phyloP scores from a whole-genome alignment of 2,888 invertebrate genomes.

The Pelosia muscerda region DNA sequence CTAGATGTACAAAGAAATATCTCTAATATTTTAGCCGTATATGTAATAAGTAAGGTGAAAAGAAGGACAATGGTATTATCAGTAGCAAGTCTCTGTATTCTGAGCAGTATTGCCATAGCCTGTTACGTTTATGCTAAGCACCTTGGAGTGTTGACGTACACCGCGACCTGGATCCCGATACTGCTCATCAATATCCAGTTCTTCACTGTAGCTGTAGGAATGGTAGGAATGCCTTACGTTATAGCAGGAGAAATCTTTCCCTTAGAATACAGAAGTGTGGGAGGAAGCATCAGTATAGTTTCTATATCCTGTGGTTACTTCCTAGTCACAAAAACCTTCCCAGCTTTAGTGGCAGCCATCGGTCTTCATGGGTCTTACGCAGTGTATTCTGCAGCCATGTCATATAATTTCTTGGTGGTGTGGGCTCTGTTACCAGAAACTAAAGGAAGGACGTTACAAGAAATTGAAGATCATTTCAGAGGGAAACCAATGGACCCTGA shows the following conservation, averaged over 20 bases:
- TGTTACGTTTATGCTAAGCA: slow-evolving; percentile 64
- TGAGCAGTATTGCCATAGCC: slow-evolving; percentile 82
- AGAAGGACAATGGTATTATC: slow-evolving; percentile 86
- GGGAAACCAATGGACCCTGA: slow-evolving; percentile 53
- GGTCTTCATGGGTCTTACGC: slow-evolving; percentile 84
- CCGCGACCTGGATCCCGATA: slow-evolving; percentile 72
- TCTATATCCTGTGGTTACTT: slow-evolving; percentile 86
- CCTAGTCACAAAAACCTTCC: slow-evolving; percentile 87
- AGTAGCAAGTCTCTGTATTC: slow-evolving; percentile 84
- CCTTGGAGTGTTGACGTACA: slow-evolving; percentile 52
- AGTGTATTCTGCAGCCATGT: slow-evolving; percentile 81
- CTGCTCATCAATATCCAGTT: slow-evolving; percentile 81
- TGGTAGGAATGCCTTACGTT: slow-evolving; percentile 88
- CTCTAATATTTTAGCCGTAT: slow-evolving; percentile 85
- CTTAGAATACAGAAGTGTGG: slow-evolving; percentile 84
- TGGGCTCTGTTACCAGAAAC: slow-evolving; percentile 88
- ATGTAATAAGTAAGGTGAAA: slow-evolving; percentile 83
- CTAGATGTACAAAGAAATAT: slow-evolving; percentile 87
- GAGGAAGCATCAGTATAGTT: slow-evolving; percentile 86
- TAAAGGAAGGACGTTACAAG: slow-evolving; percentile 87
- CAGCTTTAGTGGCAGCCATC: slow-evolving; percentile 75
- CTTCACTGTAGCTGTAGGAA: slow-evolving; percentile 83
- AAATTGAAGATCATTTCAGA: slow-evolving; percentile 87
- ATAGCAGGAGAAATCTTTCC: slow-evolving; percentile 90
- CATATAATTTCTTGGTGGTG: slow-evolving; percentile 79